These are phyloP conservation scores for Alsophila aescularia DNA, from an alignment of 2,888 invertebrate genomes.

Conservation along the genomic window DNA sequence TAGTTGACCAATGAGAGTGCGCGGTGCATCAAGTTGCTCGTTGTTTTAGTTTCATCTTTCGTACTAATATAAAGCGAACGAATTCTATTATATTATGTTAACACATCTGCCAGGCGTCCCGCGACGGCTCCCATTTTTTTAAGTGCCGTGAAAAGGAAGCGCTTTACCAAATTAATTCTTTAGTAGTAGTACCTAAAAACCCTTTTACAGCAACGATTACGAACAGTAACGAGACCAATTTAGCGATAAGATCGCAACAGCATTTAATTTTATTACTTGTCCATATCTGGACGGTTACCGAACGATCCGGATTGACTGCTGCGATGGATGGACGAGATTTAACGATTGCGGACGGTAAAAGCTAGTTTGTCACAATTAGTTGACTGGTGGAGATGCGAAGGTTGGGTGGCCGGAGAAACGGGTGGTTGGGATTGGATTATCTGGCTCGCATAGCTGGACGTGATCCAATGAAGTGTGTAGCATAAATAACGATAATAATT, in stretches of 20 bases:
- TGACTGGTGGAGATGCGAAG: constrained; percentile 24
- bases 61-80: no score
- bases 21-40: no score
- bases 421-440: constrained; percentile 21
- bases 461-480: constrained; percentile 11
- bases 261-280: constrained; percentile 45
- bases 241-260: constrained; percentile 45
- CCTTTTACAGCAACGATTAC: constrained; percentile 29
- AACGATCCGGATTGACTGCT: constrained; percentile 24
- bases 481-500: neutral
- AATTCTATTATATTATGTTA: no score
- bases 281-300: constrained; percentile 36
- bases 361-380: constrained; percentile 37
- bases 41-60: no score
- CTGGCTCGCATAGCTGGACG: constrained; percentile 15
- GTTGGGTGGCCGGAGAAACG: constrained; percentile 29
- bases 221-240: constrained; percentile 41
- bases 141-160: no score
- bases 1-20: no score
- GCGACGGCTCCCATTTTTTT: no score
- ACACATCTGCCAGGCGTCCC: no score
- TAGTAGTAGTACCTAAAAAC: constrained; percentile 11
- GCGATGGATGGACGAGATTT: constrained; percentile 25
- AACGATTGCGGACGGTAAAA: constrained; percentile 30
- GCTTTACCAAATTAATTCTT: no score